Percentiles rank a stretch among this genome's conserved stretches.
Evolutionary conservation across 2,113 vertebrate genomes (phyloP).

Genomic region (Sardina pilchardus): DNA sequence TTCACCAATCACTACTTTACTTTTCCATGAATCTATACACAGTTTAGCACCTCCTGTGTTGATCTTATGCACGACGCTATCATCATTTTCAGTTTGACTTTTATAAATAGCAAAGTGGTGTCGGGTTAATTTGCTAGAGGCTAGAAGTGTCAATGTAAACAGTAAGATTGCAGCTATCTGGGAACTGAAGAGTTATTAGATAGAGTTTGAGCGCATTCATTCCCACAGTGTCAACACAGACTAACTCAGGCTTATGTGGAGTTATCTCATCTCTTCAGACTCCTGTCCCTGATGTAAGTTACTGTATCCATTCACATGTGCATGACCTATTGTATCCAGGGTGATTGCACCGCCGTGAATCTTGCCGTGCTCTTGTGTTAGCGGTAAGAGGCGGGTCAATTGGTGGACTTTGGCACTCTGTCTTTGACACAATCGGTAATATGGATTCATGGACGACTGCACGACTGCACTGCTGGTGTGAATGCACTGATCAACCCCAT

Average conservation of each 20-base stretch:
- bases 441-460: conserved; percentile 5
- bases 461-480: conserved; percentile 5
- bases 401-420: not conserved
- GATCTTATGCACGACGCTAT: not conserved
- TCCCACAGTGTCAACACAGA: not conserved
- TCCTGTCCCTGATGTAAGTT: not conserved
- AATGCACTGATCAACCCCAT: not conserved
- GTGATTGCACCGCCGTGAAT: not conserved
- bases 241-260: not conserved
- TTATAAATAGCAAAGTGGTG: not conserved
- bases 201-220: not conserved
- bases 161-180: not conserved
- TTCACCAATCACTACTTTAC: not conserved
- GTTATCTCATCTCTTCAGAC: not conserved
- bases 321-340: not conserved
- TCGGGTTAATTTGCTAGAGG: not conserved
- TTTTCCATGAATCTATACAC: not conserved
- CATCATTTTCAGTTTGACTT: not conserved
- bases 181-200: not conserved
- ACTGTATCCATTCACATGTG: not conserved
- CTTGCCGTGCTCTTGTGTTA: not conserved
- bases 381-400: not conserved
- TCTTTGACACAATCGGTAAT: not conserved
- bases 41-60: not conserved
- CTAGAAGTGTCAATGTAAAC: not conserved